Evolutionary conservation across 2,113 vertebrate species (phyloP).

Genomic region (Sebastes schlegelii): DNA sequence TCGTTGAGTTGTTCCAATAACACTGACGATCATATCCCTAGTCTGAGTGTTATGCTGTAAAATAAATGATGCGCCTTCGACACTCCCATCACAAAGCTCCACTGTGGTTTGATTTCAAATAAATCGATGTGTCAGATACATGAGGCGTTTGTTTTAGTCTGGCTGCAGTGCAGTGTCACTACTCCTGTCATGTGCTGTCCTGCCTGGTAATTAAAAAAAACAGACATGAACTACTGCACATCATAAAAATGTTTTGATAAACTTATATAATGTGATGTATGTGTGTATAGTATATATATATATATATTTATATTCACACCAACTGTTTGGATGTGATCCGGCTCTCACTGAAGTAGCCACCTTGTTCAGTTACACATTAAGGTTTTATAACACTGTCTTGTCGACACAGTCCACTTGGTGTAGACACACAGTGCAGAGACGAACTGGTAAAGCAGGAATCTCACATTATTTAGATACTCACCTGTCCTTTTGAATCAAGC

Average conservation of each 20-base stretch:
- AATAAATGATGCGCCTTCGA: neutral
- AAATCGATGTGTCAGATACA: neutral
- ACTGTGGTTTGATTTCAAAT: neutral
- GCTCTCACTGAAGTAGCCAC: neutral
- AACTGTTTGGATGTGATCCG: neutral
- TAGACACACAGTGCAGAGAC: neutral
- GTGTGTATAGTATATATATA: no score
- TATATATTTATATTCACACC: neutral
- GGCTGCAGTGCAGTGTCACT: neutral
- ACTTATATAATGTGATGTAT: no score
- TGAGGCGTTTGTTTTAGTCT: neutral
- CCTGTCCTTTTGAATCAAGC: neutral
- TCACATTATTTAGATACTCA: neutral
- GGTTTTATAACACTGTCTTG: neutral
- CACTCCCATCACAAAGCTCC: neutral
- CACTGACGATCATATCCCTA: neutral
- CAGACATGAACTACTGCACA: neutral
- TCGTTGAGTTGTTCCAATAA: neutral
- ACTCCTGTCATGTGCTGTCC: no score
- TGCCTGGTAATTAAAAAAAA: no score
- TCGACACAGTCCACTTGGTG: neutral
- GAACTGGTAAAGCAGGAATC: slow-evolving; percentile 9
- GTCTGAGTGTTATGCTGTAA: neutral
- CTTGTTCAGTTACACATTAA: neutral
- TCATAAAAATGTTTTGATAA: neutral